Evolutionary conservation across 2,797 vertebrate genomes (phyloP), one percentile per base, ranked within the genome.

Genomic region (Phoeniculus purpureus): DNA sequence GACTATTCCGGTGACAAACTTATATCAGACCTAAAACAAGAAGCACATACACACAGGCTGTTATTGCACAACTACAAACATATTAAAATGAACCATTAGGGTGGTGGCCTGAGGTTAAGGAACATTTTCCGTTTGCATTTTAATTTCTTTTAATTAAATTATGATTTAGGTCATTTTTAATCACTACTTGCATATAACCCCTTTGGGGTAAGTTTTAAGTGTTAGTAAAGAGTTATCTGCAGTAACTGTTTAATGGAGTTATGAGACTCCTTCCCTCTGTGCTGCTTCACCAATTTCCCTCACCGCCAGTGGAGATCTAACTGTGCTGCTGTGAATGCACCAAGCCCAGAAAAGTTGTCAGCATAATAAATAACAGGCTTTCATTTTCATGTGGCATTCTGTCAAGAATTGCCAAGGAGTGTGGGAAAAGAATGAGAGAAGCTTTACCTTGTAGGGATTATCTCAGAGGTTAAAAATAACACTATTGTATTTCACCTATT

Each of bases 121-220:
- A 93, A 87, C 65, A 76, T 79, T 93, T 94, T 85, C 75, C 54
- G 72, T 76, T 85, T 87, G 83, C 31, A 88, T 92, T 94, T 94
- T 92, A 83, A 94, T 96, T 94, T 95, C 59, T 94, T 94, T 94
- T 96, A 96, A 97, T 95, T 96, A 96, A 95, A 96, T 96, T 94
- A 95, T 92, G 55, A 95, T 94, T 94, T 95, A 81, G 82, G 92
- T 93, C 91, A 94, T 43, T 95, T 97, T 96, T 96, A 97, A 96
- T 96, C 89, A 94, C 54, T 80, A 34, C 51, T 95, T 87, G 85
- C 73, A 83, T 86, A 88, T 76, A 92, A 80, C 86, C 25, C 81
- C 92, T 94, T 89, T 79, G 75, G 87, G 51, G 76, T 82, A 93
- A 89, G 90, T 58, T 94, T 90, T 92, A 94, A 91, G 47, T 47